Percentiles rank a stretch among this genome's conserved stretches.
Conservation (phyloP, 2,888 invertebrate genomes). For the Erpobdella octoculata region DNA sequence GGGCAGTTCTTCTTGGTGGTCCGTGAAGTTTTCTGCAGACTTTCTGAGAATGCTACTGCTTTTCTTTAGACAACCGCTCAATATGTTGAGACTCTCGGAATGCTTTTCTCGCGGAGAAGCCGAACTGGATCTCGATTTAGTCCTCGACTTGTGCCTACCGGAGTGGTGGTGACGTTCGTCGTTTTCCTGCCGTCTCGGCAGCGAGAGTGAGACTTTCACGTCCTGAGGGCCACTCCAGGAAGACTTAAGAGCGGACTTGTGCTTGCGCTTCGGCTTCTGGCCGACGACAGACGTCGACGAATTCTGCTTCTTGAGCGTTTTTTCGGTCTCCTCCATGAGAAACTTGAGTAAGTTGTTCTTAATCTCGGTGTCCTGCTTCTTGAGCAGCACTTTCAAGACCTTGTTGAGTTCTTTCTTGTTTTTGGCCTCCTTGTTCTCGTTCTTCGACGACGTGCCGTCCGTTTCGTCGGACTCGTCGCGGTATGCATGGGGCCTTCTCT, state of each 20-base stretch:
- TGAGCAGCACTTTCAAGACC: slow-evolving; percentile 9
- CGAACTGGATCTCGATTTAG: neutral
- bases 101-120: neutral
- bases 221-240: neutral
- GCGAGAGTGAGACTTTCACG: neutral
- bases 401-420: slow-evolving; percentile 19
- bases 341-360: slow-evolving; percentile 18
- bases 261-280: neutral
- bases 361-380: slow-evolving; percentile 24
- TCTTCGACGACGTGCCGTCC: too few relatives aligned
- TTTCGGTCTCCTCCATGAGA: slow-evolving; percentile 13
- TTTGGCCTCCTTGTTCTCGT: too few relatives aligned
- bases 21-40: neutral
- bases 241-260: neutral
- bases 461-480: too few relatives aligned
- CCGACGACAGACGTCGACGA: neutral
- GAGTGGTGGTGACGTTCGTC: neutral
- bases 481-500: too few relatives aligned
- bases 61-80: neutral
- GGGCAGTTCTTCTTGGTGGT: neutral
- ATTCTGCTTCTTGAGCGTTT: neutral
- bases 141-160: too few relatives aligned
- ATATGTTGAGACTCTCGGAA: neutral
- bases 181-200: neutral
- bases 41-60: neutral